Conservation (phyloP, 2,888 invertebrate genomes). For the Torymus tubicola region DNA sequence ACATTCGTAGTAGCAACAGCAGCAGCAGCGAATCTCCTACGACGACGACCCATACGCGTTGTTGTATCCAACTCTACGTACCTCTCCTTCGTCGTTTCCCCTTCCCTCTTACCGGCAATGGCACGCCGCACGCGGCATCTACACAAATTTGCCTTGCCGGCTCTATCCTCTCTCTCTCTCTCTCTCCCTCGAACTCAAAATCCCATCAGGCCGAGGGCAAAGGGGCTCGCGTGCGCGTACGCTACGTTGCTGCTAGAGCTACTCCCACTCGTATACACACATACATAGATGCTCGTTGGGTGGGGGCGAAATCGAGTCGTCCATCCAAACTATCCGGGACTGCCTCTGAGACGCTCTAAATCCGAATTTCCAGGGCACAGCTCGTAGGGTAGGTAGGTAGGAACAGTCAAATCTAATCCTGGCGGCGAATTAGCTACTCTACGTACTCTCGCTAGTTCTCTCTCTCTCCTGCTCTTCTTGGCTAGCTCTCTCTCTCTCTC, state of each 20-base stretch:
- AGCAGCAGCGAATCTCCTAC: too few species aligned
- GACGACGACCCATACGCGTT: too few species aligned
- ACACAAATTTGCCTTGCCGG: slow-evolving; percentile 24
- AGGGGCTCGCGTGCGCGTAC: not conserved
- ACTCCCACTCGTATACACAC: too few species aligned
- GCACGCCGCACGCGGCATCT: not conserved
- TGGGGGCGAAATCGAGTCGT: slow-evolving; percentile 45
- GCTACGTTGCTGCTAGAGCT: too few species aligned
- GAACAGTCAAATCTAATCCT: slow-evolving; percentile 49
- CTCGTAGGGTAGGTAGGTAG: not conserved
- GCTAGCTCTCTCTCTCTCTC: not conserved
- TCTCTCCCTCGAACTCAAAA: slow-evolving; percentile 34
- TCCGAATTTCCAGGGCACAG: slow-evolving; percentile 18
- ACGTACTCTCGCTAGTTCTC: not conserved
- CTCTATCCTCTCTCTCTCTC: not conserved
- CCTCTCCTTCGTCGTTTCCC: too few species aligned
- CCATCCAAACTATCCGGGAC: slow-evolving; percentile 26
- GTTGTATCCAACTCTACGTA: too few species aligned
- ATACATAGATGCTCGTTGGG: too few species aligned
- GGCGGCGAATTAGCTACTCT: slow-evolving; percentile 40
- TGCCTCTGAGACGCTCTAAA: slow-evolving; percentile 24
- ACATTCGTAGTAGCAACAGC: not conserved
- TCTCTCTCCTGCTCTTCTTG: not conserved
- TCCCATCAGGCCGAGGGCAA: slow-evolving; percentile 36
- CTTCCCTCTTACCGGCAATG: too few species aligned